phyloP scores from a whole-genome alignment of 2,113 vertebrate species.

The Etheostoma spectabile region DNA sequence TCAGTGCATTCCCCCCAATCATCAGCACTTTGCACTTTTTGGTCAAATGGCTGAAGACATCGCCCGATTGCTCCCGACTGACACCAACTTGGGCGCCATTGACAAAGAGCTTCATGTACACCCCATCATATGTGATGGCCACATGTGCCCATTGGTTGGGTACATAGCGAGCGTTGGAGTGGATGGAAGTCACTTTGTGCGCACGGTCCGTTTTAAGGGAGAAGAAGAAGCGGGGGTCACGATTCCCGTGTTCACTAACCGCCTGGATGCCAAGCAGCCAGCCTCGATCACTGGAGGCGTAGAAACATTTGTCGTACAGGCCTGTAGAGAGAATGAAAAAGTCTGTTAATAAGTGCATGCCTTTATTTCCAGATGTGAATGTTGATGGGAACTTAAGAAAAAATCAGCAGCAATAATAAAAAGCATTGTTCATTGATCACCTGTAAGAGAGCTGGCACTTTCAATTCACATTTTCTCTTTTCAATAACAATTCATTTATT shows the following conservation, averaged over 20 bases:
- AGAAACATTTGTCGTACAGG: conserved; percentile 99
- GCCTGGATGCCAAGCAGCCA: conserved; percentile 97
- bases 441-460: background rate
- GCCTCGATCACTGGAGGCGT: conserved; percentile 95
- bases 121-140: conserved; percentile 92
- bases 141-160: conserved; percentile 94
- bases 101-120: conserved; percentile 94
- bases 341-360: conserved; percentile 8
- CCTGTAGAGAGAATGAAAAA: conserved; percentile 85
- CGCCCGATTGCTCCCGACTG: conserved; percentile 93
- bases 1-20: conserved; percentile 93
- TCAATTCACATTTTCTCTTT: background rate
- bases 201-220: conserved; percentile 98
- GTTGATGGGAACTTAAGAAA: conserved; percentile 1
- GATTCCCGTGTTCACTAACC: conserved; percentile 92
- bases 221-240: conserved; percentile 98
- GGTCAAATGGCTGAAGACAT: conserved; percentile 94
- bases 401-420: background rate
- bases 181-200: conserved; percentile 93
- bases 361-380: conserved; percentile 11
- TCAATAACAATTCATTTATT: background rate
- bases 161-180: conserved; percentile 90
- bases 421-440: background rate
- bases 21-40: conserved; percentile 97
- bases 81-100: conserved; percentile 95